Evolutionary conservation across 2,888 invertebrate species (phyloP).

Genomic region (Steromphala cineraria): DNA sequence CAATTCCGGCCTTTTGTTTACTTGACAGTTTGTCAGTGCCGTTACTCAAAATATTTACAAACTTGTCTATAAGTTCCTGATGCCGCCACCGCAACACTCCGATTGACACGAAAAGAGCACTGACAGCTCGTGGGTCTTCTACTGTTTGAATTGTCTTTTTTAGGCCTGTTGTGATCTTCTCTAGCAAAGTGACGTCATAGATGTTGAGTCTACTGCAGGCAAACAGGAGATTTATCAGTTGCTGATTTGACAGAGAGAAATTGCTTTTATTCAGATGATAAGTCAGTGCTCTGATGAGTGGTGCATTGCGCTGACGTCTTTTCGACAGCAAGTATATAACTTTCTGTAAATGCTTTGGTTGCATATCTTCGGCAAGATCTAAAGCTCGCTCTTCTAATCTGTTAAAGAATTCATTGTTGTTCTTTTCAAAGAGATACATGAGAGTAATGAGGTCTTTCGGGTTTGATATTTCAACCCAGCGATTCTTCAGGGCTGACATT

Average conservation of each 20-base stretch:
- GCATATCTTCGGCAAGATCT: conserved; percentile 35
- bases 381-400: conserved; percentile 36
- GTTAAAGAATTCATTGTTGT: conserved; percentile 13
- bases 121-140: neutral
- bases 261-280: conserved; percentile 37
- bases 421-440: conserved; percentile 28
- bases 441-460: conserved; percentile 35
- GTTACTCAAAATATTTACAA: conserved; percentile 20
- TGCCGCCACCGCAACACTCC: conserved; percentile 29
- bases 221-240: conserved; percentile 35
- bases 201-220: conserved; percentile 31
- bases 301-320: conserved; percentile 34
- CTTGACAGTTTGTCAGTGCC: neutral
- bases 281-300: conserved; percentile 34
- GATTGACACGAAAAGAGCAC: conserved; percentile 10
- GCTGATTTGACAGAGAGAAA: conserved; percentile 26
- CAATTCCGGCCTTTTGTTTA: conserved; percentile 22
- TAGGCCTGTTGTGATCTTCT: conserved; percentile 21
- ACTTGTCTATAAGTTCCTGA: conserved; percentile 4
- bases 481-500: conserved; percentile 8
- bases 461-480: conserved; percentile 38
- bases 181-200: conserved; percentile 29
- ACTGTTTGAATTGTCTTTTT: conserved; percentile 2
- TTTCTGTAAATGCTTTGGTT: conserved; percentile 36
- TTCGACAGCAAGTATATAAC: conserved; percentile 37